Percentiles rank a stretch among this genome's conserved stretches.
Evolutionary conservation across 1,140 invertebrate genomes (phyloP).

Genomic region (Lepidostoma basale): DNA sequence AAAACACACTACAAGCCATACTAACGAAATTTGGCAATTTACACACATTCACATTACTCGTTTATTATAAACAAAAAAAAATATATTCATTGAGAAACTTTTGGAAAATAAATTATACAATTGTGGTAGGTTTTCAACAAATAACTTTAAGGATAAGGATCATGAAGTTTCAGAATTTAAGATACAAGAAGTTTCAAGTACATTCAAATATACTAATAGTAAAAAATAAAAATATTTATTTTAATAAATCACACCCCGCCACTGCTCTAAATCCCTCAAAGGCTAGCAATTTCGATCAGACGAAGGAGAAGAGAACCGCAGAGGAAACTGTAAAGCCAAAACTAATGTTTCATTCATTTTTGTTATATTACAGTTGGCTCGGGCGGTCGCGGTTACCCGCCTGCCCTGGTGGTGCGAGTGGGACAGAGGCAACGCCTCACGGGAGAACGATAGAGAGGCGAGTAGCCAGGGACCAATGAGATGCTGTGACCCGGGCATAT

Average conservation of each 20-base stretch:
- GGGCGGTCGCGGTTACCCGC: conserved; percentile 3
- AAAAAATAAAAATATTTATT: not conserved
- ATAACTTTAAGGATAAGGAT: not conserved
- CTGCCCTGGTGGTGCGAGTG: not conserved
- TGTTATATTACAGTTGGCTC: conserved; percentile 43
- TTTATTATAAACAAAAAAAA: not conserved
- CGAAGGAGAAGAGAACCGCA: conserved; percentile 34
- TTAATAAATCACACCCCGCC: not conserved
- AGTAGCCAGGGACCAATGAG: conserved; percentile 39
- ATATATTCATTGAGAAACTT: not conserved
- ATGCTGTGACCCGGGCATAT: conserved; percentile 44
- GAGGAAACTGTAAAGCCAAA: conserved; percentile 46
- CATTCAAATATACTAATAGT: no score
- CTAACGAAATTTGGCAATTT: no score
- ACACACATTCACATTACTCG: no score
- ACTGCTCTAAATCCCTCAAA: conserved; percentile 37
- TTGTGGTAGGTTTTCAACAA: no score
- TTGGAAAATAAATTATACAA: no score
- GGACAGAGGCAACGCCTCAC: not conserved
- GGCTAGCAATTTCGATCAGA: conserved; percentile 41
- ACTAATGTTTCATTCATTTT: conserved; percentile 48
- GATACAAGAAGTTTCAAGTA: not conserved
- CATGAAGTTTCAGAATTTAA: not conserved
- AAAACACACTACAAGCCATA: no score
- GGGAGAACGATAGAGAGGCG: not conserved